Evolutionary conservation across 35 echinoderm and acorn worm genomes (phyloP).

Genomic region (Anneissia japonica): DNA sequence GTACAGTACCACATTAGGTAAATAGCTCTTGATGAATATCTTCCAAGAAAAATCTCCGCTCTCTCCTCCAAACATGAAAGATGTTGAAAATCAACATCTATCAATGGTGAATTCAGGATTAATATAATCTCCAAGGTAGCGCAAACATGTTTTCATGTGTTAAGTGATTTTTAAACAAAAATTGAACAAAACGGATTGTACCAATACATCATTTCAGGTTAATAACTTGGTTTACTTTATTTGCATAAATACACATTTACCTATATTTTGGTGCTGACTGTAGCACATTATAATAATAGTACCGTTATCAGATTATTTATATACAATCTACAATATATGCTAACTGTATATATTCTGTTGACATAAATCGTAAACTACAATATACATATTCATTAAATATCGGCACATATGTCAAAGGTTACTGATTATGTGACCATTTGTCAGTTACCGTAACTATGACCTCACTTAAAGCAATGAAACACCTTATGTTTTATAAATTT

Average conservation of each 20-base stretch:
- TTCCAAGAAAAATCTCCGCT: no score
- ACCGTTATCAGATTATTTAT: background rate
- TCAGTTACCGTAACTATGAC: background rate
- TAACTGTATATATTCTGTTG: background rate
- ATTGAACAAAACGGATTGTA: background rate
- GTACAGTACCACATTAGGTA: no score
- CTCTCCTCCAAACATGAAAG: no score
- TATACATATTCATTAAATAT: background rate
- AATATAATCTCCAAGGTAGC: no score
- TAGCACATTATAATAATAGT: background rate
- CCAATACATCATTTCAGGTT: background rate
- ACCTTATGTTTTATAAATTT: background rate
- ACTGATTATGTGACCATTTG: background rate
- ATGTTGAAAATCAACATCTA: no score
- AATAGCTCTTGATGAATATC: no score
- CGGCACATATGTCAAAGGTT: background rate
- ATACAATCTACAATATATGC: background rate
- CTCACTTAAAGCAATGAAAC: background rate
- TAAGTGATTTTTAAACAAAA: no score
- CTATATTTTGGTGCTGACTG: background rate
- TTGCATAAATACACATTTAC: slow-evolving; percentile 2
- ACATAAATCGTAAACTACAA: background rate
- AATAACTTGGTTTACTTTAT: background rate
- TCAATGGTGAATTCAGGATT: no score
- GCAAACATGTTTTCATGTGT: no score